Evolutionary conservation across 2,888 invertebrate species (phyloP).

Genomic region (Lasioglossum lativentre): DNA sequence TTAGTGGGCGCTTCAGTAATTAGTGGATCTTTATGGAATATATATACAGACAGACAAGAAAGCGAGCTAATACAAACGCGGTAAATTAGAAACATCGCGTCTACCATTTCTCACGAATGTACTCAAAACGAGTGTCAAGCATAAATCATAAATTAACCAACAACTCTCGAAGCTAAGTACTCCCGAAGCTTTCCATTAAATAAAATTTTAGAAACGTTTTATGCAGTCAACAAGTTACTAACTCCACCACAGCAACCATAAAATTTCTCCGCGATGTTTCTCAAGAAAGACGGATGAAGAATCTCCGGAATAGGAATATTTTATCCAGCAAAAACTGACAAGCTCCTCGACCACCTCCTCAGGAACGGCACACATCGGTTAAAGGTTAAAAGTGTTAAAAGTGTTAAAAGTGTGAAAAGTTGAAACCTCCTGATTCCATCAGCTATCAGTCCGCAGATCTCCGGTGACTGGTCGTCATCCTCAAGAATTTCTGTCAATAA

Average conservation of each 20-base stretch:
- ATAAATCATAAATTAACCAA: neutral
- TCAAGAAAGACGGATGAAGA: neutral
- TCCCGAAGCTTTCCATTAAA: neutral
- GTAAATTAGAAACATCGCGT: too few relatives aligned
- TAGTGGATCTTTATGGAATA: too few relatives aligned
- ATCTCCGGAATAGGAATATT: neutral
- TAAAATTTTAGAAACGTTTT: neutral
- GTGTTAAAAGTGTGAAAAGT: too few relatives aligned
- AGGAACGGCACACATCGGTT: neutral
- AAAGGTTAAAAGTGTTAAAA: constrained; percentile 3
- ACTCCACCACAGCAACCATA: neutral
- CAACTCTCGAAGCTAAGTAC: neutral
- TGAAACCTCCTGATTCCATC: neutral
- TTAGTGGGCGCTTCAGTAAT: too few relatives aligned
- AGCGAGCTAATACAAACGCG: too few relatives aligned
- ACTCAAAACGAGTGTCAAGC: neutral
- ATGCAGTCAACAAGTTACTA: neutral
- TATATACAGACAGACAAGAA: too few relatives aligned
- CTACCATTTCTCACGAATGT: too few relatives aligned
- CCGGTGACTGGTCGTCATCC: neutral
- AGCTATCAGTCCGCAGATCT: neutral
- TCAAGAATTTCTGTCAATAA: neutral
- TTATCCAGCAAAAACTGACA: neutral
- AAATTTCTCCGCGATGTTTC: neutral
- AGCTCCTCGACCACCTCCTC: neutral